phyloP scores from a whole-genome alignment of 2,797 vertebrate species.

The Taenioides sp. region DNA sequence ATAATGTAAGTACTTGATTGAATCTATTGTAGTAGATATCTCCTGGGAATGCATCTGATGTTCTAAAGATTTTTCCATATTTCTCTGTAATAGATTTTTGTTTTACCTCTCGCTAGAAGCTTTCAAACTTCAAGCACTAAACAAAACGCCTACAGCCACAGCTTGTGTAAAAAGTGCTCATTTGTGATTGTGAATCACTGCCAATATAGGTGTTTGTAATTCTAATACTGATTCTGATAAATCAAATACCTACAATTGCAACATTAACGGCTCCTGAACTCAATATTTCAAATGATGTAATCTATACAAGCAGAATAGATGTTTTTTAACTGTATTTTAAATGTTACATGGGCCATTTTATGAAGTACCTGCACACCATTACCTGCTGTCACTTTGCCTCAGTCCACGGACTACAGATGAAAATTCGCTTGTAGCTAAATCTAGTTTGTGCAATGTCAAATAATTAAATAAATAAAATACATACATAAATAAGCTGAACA shows the following conservation, averaged over 20 bases:
- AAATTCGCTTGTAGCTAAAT: too few relatives aligned
- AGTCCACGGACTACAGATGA: too few relatives aligned
- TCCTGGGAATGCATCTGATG: not conserved
- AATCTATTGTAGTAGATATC: not conserved
- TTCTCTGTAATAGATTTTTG: not conserved
- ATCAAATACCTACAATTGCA: not conserved
- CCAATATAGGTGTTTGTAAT: too few relatives aligned
- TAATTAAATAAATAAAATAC: too few relatives aligned
- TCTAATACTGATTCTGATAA: too few relatives aligned
- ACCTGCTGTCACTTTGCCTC: too few relatives aligned
- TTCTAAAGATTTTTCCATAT: not conserved
- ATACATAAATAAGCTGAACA: not conserved
- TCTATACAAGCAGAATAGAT: not conserved
- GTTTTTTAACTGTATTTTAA: too few relatives aligned
- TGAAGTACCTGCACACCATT: too few relatives aligned
- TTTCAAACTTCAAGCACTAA: not conserved
- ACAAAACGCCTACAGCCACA: not conserved
- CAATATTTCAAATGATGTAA: not conserved
- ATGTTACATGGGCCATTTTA: too few relatives aligned
- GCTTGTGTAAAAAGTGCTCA: not conserved
- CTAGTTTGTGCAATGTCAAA: too few relatives aligned
- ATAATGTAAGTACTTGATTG: not conserved
- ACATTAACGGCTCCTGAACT: not conserved
- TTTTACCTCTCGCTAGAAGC: not conserved
- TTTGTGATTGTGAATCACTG: too few relatives aligned